These are phyloP conservation scores for Philonicus albiceps DNA, from an alignment of 2,888 invertebrate species.

Conservation along the genomic window DNA sequence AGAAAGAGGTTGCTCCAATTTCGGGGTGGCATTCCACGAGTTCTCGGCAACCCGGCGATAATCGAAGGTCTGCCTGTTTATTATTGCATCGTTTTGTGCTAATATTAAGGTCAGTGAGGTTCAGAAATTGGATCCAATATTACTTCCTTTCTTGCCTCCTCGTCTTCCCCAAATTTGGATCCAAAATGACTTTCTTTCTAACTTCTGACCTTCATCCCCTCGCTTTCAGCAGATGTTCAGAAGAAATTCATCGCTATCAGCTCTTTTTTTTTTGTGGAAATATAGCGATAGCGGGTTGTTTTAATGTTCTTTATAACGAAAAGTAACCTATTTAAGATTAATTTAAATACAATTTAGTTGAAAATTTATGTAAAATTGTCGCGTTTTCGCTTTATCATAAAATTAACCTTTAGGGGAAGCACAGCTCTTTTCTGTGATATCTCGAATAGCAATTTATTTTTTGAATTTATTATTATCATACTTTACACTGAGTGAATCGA, in stretches of 20 bases:
- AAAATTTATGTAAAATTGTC: too few relatives aligned
- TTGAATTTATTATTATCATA: too few relatives aligned
- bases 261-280: not conserved
- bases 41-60: not conserved
- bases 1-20: not conserved
- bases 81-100: conserved; percentile 8
- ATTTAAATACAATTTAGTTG: too few relatives aligned
- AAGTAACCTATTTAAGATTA: not conserved
- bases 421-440: too few relatives aligned
- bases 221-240: not conserved
- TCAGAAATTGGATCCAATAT: not conserved
- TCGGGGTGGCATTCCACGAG: not conserved
- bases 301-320: not conserved
- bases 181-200: not conserved
- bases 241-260: not conserved
- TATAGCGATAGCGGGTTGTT: not conserved
- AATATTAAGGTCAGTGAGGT: conserved; percentile 14
- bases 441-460: too few relatives aligned
- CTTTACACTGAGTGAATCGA: too few relatives aligned
- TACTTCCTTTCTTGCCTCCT: not conserved
- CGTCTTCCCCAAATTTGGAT: not conserved
- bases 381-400: too few relatives aligned
- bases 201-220: not conserved
- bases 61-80: conserved; percentile 11
- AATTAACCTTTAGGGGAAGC: too few relatives aligned